Conservation (phyloP, 2,888 invertebrate genomes). For the Parochlus steinenii region DNA sequence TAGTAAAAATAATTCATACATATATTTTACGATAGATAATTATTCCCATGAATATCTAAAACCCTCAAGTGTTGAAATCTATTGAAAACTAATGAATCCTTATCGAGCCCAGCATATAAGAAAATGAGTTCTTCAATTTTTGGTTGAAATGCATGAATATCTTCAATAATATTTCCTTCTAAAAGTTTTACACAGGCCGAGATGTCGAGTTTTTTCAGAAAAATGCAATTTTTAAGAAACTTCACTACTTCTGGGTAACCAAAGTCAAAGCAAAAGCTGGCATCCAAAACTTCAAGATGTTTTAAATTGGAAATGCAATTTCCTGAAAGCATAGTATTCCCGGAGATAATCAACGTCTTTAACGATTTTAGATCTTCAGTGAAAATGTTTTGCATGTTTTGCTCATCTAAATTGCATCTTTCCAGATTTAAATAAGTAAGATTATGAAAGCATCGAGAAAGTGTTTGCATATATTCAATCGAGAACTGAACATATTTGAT, state of each 20-base stretch:
- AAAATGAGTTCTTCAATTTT: constrained; percentile 1
- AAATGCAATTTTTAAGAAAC: constrained; percentile 7
- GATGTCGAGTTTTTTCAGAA: not conserved
- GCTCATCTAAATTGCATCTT: not conserved
- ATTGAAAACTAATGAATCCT: not conserved
- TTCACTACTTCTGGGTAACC: not conserved
- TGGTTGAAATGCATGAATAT: constrained; percentile 3
- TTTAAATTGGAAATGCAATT: constrained; percentile 4
- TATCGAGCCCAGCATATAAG: not conserved
- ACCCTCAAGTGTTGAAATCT: constrained; percentile 6
- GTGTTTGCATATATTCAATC: not conserved
- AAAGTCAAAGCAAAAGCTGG: constrained; percentile 3
- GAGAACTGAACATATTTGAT: constrained; percentile 8
- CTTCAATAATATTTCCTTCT: constrained; percentile 1
- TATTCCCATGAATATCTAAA: too few species aligned
- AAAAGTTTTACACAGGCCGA: constrained; percentile 1
- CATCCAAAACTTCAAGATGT: constrained; percentile 5
- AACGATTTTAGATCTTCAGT: constrained; percentile 4
- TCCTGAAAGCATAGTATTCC: constrained; percentile 1
- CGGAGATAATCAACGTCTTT: constrained; percentile 4
- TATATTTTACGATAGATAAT: too few species aligned
- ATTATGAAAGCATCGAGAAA: constrained; percentile 4
- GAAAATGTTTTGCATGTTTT: not conserved
- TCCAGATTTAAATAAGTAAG: constrained; percentile 4
- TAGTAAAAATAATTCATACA: too few species aligned